These are phyloP conservation scores for Antedon bifida DNA, from an alignment of 35 echinoderm and acorn worm species.

Conservation along the genomic window DNA sequence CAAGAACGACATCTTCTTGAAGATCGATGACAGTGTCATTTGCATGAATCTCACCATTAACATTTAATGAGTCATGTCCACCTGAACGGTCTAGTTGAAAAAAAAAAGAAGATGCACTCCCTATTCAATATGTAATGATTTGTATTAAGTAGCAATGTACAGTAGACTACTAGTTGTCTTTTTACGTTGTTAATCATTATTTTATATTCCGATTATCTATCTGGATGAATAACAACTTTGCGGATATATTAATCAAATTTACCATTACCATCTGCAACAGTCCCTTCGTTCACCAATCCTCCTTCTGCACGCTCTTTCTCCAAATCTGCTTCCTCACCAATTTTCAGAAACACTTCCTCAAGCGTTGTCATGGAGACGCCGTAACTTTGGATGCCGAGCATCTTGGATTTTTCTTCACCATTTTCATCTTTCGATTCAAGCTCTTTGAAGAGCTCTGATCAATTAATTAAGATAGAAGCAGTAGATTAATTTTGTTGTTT, in stretches of 20 bases:
- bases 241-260: neutral
- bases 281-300: neutral
- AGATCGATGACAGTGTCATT: neutral
- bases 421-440: conserved; percentile 3
- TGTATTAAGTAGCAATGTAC: no score
- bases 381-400: conserved; percentile 39
- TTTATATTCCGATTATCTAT: no score
- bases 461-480: no score
- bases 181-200: no score
- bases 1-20: conserved; percentile 8
- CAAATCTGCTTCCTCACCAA: conserved; percentile 33
- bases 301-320: conserved; percentile 1
- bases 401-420: neutral
- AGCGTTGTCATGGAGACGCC: conserved; percentile 72
- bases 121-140: no score
- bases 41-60: neutral
- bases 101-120: no score
- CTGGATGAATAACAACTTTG: no score
- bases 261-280: neutral
- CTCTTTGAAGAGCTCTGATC: conserved; percentile 33
- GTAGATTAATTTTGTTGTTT: neutral
- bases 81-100: no score
- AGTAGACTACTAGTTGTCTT: no score
- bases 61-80: no score
- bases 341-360: conserved; percentile 66